phyloP scores from a whole-genome alignment of 2,113 vertebrate genomes.

The Argyrosomus japonicus region DNA sequence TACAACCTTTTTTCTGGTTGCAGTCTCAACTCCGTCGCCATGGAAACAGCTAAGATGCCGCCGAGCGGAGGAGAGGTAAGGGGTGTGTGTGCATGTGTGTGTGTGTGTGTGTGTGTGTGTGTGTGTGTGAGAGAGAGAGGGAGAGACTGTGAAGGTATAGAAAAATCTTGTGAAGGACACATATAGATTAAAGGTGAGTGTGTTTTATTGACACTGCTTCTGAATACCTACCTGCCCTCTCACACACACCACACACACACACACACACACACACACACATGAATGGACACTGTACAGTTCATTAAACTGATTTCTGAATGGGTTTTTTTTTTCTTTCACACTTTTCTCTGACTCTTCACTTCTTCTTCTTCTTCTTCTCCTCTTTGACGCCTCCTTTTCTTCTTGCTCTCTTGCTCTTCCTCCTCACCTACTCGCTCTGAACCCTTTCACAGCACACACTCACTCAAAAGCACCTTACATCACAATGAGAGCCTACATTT shows the following conservation, averaged over 20 bases:
- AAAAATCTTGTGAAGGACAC: slow-evolving; percentile 72
- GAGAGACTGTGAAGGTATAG: slow-evolving; percentile 57
- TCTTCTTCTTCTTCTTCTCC: neutral
- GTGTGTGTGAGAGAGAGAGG: slow-evolving; percentile 5
- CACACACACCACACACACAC: neutral
- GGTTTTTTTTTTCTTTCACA: neutral
- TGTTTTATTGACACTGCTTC: slow-evolving; percentile 40
- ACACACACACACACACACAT: slow-evolving; percentile 14
- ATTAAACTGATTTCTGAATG: slow-evolving; percentile 1
- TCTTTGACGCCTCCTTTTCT: slow-evolving; percentile 1
- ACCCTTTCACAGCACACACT: slow-evolving; percentile 1
- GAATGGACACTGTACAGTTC: neutral
- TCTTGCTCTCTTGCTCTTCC: neutral
- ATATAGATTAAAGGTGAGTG: slow-evolving; percentile 69
- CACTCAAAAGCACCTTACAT: slow-evolving; percentile 20
- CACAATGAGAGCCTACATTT: slow-evolving; percentile 10
- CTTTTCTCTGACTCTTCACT: neutral
- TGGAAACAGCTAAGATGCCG: slow-evolving; percentile 86
- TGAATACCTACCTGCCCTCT: slow-evolving; percentile 20
- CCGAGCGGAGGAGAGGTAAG: slow-evolving; percentile 66
- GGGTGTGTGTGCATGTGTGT: slow-evolving; percentile 32
- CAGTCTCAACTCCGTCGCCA: slow-evolving; percentile 76
- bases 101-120: neutral
- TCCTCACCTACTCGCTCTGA: slow-evolving; percentile 5
- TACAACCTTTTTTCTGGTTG: slow-evolving; percentile 58